phyloP scores from a whole-genome alignment of 1,140 invertebrate species.

The Nasonia giraulti region DNA sequence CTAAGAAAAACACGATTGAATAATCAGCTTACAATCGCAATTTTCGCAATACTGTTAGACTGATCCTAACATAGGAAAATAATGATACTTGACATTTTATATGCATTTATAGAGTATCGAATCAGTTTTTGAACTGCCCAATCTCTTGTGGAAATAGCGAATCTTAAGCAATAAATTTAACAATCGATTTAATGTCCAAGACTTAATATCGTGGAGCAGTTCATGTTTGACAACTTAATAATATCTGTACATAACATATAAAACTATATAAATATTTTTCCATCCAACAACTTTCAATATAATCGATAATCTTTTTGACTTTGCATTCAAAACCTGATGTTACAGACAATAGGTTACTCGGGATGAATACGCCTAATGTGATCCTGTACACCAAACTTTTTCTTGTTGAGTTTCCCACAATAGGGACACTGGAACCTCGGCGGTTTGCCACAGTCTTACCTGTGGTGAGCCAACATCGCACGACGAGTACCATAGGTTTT shows the following conservation, averaged over 20 bases:
- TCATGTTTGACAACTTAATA: neutral
- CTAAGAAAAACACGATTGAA: neutral
- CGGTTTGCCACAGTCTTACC: constrained; percentile 73
- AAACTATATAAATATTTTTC: too few relatives aligned
- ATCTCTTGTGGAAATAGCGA: neutral
- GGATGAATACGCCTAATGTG: constrained; percentile 68
- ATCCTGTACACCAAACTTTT: constrained; percentile 72
- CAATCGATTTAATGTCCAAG: neutral
- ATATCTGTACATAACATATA: too few relatives aligned
- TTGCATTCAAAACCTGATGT: constrained; percentile 57
- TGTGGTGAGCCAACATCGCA: constrained; percentile 77
- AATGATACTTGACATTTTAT: neutral
- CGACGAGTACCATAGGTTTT: constrained; percentile 78
- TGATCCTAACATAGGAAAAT: neutral
- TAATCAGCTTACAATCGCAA: neutral
- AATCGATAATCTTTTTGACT: neutral
- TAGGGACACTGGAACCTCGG: constrained; percentile 72
- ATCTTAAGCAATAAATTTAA: neutral
- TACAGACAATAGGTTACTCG: constrained; percentile 57
- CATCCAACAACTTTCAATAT: neutral
- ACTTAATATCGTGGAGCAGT: neutral
- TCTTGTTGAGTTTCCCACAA: constrained; percentile 72
- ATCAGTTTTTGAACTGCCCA: neutral
- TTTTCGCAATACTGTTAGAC: neutral
- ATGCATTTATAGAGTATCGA: neutral